phyloP scores from a whole-genome alignment of 2,888 invertebrate species.

The Troides oblongomaculatus region DNA sequence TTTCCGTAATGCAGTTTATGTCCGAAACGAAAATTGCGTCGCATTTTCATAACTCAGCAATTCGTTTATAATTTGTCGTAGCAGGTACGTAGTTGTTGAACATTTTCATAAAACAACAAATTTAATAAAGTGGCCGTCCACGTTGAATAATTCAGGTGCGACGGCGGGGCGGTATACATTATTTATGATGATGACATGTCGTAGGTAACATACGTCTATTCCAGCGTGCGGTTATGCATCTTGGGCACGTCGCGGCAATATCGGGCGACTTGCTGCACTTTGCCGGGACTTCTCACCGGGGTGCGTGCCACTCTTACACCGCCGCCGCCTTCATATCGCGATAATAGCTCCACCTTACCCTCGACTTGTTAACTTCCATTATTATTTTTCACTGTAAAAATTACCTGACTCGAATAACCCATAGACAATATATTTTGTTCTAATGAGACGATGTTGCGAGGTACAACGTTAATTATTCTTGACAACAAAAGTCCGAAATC shows the following conservation, averaged over 20 bases:
- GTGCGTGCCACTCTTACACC: conserved; percentile 22
- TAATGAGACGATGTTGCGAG: too few relatives aligned
- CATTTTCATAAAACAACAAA: conserved; percentile 71
- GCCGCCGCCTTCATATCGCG: background rate
- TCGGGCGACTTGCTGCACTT: conserved; percentile 47
- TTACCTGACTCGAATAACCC: too few relatives aligned
- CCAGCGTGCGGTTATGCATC: conserved; percentile 73
- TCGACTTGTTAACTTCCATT: background rate
- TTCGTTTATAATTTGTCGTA: conserved; percentile 58
- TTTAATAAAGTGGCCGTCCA: conserved; percentile 75
- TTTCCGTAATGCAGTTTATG: background rate
- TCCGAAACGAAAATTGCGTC: conserved; percentile 31
- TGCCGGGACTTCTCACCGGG: conserved; percentile 34
- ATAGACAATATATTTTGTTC: too few relatives aligned
- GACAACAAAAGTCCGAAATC: too few relatives aligned
- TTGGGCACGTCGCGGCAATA: conserved; percentile 66
- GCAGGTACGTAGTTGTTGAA: conserved; percentile 48
- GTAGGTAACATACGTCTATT: conserved; percentile 65
- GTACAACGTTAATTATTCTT: too few relatives aligned
- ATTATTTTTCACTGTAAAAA: too few relatives aligned
- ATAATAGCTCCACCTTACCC: background rate
- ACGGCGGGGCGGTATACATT: conserved; percentile 67
- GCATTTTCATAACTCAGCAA: conserved; percentile 52
- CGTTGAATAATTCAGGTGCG: conserved; percentile 73
- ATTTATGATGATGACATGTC: conserved; percentile 77